These are phyloP conservation scores for Archips xylosteana DNA, from an alignment of 2,888 invertebrate species.

Conservation along the genomic window DNA sequence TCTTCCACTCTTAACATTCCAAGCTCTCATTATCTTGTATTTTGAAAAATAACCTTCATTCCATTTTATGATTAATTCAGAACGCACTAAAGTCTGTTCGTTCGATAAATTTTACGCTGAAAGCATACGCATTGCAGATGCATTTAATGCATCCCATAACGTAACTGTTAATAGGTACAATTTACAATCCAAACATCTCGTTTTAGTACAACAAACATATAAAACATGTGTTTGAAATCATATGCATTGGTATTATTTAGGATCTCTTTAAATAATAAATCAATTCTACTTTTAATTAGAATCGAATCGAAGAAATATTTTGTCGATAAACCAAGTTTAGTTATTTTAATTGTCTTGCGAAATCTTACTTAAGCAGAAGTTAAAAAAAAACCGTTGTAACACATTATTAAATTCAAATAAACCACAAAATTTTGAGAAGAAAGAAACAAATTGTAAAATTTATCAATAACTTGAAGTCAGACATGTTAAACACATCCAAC, in stretches of 20 bases:
- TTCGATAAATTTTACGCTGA: not conserved
- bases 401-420: not conserved
- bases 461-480: not conserved
- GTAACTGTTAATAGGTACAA: slow-evolving; percentile 4
- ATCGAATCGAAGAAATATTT: too few relatives aligned
- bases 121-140: slow-evolving; percentile 8
- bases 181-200: slow-evolving; percentile 1
- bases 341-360: too few relatives aligned
- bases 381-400: too few relatives aligned
- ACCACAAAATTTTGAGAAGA: not conserved
- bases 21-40: not conserved
- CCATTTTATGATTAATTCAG: not conserved
- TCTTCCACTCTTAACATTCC: not conserved
- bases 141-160: slow-evolving; percentile 3
- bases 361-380: too few relatives aligned
- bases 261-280: not conserved
- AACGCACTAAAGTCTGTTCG: not conserved
- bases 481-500: not conserved
- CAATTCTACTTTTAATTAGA: too few relatives aligned
- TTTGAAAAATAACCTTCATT: not conserved
- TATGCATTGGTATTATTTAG: not conserved
- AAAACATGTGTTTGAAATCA: slow-evolving; percentile 1
- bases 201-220: not conserved
- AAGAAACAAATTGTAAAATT: too few relatives aligned
- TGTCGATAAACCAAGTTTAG: too few relatives aligned